These are phyloP conservation scores for Porites australiensis DNA, from an alignment of 64 coral and sea anemone genomes.

Conservation along the genomic window DNA sequence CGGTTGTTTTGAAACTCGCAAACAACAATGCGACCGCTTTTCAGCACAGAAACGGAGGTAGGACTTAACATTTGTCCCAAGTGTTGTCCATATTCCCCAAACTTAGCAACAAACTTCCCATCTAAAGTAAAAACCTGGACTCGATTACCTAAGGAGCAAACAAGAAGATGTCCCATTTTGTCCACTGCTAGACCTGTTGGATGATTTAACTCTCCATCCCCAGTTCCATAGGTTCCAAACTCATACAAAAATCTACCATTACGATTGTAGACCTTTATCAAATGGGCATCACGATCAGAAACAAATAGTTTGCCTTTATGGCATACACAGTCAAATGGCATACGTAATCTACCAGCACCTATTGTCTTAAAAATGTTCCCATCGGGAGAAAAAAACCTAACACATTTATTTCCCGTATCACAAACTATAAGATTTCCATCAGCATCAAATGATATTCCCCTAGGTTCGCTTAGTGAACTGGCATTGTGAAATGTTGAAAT, in stretches of 20 bases:
- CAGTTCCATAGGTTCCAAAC: neutral
- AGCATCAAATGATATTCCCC: neutral
- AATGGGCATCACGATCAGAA: neutral
- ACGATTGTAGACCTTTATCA: neutral
- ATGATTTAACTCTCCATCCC: constrained; percentile 7
- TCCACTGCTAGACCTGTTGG: constrained; percentile 48
- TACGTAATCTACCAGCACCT: neutral
- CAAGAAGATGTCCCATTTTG: constrained; percentile 29
- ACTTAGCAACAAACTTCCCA: constrained; percentile 26
- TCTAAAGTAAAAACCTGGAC: constrained; percentile 16
- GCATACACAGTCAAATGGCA: neutral
- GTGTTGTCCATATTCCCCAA: neutral
- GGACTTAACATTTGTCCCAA: neutral
- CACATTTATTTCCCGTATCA: neutral
- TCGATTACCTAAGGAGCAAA: neutral
- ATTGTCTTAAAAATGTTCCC: neutral
- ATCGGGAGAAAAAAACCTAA: neutral
- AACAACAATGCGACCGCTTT: neutral
- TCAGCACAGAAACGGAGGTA: neutral
- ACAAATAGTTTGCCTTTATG: neutral
- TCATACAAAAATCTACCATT: constrained; percentile 3
- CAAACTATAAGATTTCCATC: constrained; percentile 11
- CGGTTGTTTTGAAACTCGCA: neutral
- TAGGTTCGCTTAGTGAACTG: neutral
- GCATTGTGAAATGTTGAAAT: neutral